phyloP scores from a whole-genome alignment of 2,113 vertebrate genomes.

The Geococcyx californianus region DNA sequence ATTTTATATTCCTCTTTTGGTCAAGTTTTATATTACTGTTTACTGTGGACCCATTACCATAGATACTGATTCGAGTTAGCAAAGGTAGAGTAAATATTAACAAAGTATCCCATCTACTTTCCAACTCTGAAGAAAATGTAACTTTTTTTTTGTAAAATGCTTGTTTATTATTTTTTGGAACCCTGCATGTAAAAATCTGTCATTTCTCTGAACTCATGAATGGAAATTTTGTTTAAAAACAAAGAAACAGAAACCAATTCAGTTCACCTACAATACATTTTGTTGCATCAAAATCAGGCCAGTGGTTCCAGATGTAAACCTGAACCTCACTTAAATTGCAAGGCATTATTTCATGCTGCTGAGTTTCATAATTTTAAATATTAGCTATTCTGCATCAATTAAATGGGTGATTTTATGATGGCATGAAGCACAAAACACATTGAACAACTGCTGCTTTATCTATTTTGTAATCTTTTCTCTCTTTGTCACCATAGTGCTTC shows the following conservation, averaged over 20 bases:
- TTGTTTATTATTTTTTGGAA: background rate
- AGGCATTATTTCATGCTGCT: background rate
- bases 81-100: background rate
- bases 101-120: background rate
- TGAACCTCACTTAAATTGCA: background rate
- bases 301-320: background rate
- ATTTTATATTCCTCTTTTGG: background rate
- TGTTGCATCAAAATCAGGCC: background rate
- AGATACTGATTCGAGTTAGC: background rate
- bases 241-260: background rate
- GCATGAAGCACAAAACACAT: background rate
- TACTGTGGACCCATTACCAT: background rate
- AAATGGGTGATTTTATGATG: background rate
- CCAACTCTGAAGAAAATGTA: background rate
- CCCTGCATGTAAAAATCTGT: background rate
- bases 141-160: background rate
- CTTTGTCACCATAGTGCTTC: constrained; percentile 15
- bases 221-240: background rate
- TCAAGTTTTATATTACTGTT: background rate
- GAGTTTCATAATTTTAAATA: background rate
- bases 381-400: background rate
- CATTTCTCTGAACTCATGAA: background rate
- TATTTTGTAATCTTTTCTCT: constrained; percentile 47
- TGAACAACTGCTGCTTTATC: constrained; percentile 3
- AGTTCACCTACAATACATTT: background rate